Base-by-base conservation (phyloP, 2,113 vertebrate genomes). In the Zeus faber region DNA sequence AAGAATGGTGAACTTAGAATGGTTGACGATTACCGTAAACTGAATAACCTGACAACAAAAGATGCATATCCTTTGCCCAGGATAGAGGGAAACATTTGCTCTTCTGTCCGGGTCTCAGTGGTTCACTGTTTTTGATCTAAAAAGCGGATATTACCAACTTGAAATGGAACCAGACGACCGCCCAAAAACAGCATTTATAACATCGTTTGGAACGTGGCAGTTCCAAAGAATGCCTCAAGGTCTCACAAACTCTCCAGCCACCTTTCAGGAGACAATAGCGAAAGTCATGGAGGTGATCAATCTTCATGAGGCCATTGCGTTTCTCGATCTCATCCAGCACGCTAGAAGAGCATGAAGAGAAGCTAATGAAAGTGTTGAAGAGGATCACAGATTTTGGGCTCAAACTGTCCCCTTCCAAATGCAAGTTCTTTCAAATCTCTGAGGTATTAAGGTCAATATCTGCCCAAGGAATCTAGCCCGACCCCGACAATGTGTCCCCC, bases 251-350 rank as follows among this genome's bases (percentile, higher is more conserved):
- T 45, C 52, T 13, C 58, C 51, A 14, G 45, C 54, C 1, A 72
- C 54, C 0, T 80, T 80, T 31, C 68, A 80, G 8, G 46, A 54
- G 3, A 62, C 65, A 5, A 68, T 72, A 65, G 62, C 54, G 27
- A 60, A 52, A 9, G 54, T 72, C 6, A 64, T 72, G 62, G 56
- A 52, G 45, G n/a, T n/a, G n/a, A n/a, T n/a, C 27, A 29, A 29
- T 29, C 27, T 29, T 29, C 27, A 5, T 29, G 4, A 4, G 27
- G 27, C 27, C 27, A 29, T 5, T 9, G 27, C 4, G 27, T 29
- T 29, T 29, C 4, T 9, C 27, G 27, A 5, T 29, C 4, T 29
- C 27, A 29, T 29, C 27, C 27, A 5, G 4, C 4, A 29, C 27
- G 9, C 27, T 5, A 9, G 27, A 9, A 29, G 27, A 29, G 27